Evolutionary conservation across 2,888 invertebrate genomes (phyloP).

Genomic region (Ochropacha duplaris): DNA sequence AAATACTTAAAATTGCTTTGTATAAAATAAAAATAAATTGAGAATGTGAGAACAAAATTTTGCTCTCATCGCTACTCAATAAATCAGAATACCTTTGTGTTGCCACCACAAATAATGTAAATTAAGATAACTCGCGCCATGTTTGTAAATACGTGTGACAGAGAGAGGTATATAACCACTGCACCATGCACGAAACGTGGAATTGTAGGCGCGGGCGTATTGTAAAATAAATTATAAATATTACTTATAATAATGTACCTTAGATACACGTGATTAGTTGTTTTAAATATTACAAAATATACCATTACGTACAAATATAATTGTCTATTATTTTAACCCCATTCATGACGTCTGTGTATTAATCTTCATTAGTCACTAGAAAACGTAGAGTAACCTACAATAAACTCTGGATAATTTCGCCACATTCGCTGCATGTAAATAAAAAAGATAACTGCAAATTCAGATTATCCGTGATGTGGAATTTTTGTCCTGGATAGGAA

Average conservation of each 20-base stretch:
- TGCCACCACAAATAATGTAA: neutral
- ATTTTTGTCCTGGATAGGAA: no score
- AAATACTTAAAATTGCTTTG: no score
- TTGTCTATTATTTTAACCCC: conserved; percentile 14
- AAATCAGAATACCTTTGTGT: neutral
- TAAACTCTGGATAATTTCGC: no score
- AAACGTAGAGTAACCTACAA: no score
- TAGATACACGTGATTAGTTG: conserved; percentile 63
- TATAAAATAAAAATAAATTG: no score
- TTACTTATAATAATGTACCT: conserved; percentile 42
- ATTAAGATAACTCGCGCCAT: conserved; percentile 41
- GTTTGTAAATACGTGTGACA: conserved; percentile 53
- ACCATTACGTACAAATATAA: conserved; percentile 53
- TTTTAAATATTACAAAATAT: conserved; percentile 73
- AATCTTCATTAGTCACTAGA: no score
- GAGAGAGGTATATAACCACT: conserved; percentile 45
- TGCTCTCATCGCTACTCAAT: no score
- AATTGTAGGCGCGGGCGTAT: conserved; percentile 67
- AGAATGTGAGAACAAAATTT: no score
- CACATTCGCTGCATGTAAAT: no score
- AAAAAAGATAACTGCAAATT: no score
- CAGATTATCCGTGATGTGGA: no score
- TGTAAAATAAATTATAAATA: conserved; percentile 39
- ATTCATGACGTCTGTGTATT: no score
- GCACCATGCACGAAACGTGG: conserved; percentile 75